Evolutionary conservation across 2,113 vertebrate species (phyloP), one percentile per base, ranked within the genome.

Genomic region (Pedionomus torquatus): DNA sequence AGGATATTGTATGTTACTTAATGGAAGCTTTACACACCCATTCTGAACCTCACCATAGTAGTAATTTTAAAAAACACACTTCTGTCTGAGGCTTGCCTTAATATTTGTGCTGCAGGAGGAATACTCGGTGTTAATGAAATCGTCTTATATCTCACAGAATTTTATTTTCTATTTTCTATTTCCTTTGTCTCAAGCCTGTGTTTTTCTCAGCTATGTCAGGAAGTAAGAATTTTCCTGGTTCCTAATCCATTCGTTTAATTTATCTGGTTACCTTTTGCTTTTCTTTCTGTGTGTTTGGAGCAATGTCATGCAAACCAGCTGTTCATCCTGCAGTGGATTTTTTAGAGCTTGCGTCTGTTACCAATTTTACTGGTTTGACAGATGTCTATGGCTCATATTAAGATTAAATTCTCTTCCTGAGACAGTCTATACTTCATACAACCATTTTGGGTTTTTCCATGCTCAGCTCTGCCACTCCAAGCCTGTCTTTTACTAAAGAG

Each of bases 331-430:
- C 33, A 63, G 77, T 72, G 41, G 20, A 61, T 77, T 81, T 95
- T 94, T 55, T 83, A 77, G 16, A 92, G 54, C 57, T 77, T 3
- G 5, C 18, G 8, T 87, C 77, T 93, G 78, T 89, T 93, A 83
- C 76, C 61, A 95, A 33, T 93, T 90, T 91, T 91, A 77, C 43
- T 64, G 57, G 21, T 66, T 89, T 90, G 91, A 87, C 82, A 97
- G 90, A 94, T 95, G 90, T 94, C 93, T 94, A 4, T 93, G 79
- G 71, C 64, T 96, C 51, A 71, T 92, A 84, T 90, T 94, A 88
- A 89, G 83, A 85, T 89, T 93, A 91, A 97, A 92, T 97, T 95
- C 93, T 55, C 44, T 97, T 94, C 79, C 87, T 15, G 43, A 93
- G 86, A 79, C 85, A 60, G 46, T 25, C 64, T 86, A 58, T 92